phyloP scores from a whole-genome alignment of 2,888 invertebrate genomes.

The Acheta domesticus region DNA sequence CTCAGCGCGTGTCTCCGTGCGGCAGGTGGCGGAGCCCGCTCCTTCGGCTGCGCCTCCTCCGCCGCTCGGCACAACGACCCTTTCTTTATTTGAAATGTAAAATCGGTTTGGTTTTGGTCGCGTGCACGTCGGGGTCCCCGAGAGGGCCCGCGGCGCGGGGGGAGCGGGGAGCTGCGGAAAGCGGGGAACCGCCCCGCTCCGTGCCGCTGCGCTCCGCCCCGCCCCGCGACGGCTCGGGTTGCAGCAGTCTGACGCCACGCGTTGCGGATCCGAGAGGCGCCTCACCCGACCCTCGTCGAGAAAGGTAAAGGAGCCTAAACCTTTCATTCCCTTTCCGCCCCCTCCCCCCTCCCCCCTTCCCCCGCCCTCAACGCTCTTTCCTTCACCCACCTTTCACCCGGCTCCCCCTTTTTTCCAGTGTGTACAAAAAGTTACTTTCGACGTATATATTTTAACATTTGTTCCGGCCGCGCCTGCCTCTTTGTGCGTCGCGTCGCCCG shows the following conservation, averaged over 20 bases:
- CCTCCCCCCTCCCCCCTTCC: neutral
- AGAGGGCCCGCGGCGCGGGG: neutral
- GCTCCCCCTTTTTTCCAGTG: neutral
- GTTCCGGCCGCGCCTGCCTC: conserved; percentile 18
- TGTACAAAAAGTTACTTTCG: conserved; percentile 3
- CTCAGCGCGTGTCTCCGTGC: no score
- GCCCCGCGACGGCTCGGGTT: neutral
- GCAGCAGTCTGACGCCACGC: neutral
- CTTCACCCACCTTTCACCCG: neutral
- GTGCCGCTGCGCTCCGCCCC: no score
- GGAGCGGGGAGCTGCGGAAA: neutral
- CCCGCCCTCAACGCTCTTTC: neutral
- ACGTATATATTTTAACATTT: conserved; percentile 18
- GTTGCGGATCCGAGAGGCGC: neutral
- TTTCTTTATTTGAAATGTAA: no score
- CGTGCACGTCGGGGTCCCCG: no score
- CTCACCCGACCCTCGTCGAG: neutral
- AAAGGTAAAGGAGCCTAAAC: conserved; percentile 18
- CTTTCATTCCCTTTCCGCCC: neutral
- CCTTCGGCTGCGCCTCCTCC: no score
- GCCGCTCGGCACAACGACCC: no score
- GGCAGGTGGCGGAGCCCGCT: no score
- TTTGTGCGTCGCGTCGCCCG: neutral
- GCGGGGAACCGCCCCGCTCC: no score
- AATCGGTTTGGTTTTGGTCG: no score